Base-by-base conservation (phyloP, 2,888 invertebrate genomes). In the Aporophyla nigra region DNA sequence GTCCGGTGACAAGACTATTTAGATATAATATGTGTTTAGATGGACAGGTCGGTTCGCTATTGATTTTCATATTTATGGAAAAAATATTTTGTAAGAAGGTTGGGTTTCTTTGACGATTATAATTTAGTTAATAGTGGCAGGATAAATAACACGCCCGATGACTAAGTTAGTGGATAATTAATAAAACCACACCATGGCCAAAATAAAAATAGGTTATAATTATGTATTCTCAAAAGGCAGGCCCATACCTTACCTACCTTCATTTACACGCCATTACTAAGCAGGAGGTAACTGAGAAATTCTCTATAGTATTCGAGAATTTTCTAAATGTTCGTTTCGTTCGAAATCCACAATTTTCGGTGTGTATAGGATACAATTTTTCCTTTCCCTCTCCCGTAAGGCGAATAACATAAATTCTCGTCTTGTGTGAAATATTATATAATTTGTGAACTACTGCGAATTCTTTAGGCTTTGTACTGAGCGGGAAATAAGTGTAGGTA, bases 351-450 rank as follows among this genome's bases (percentile, higher is more conserved):
- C 81, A 76, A 73, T 70, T 76, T 82, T 78, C 19, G 1, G 87
- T 78, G 86, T 86, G 86, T 86, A 86, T 84, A 56, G 56, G 43
- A 58, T 68, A 90, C 87, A 86, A 88, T 89, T 88, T 89, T 88
- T 88, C 87, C 85, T 88, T 79, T 83, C 80, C 86, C 84, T 88
- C 89, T 88, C 86, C 85, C 84, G 87, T 90, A 91, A 83, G 88
- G 88, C 85, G 85, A 85, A 89, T 89, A 85, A 84, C 86, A 90
- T 91, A 90, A 90, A 91, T 91, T 90, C 83, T 76, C 71, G 86
- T 81, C 82, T 71, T 62, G 73, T 73, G 76, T 86, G 87, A 89
- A 89, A 89, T 89, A 88, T 89, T 86, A 82, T 86, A 86, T 87
- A 88, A 89, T 89, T 88, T 88, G 80, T 63, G 86, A 77, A 80